Base-by-base conservation (phyloP, 1,140 invertebrate species). In the Cherax destructor region DNA sequence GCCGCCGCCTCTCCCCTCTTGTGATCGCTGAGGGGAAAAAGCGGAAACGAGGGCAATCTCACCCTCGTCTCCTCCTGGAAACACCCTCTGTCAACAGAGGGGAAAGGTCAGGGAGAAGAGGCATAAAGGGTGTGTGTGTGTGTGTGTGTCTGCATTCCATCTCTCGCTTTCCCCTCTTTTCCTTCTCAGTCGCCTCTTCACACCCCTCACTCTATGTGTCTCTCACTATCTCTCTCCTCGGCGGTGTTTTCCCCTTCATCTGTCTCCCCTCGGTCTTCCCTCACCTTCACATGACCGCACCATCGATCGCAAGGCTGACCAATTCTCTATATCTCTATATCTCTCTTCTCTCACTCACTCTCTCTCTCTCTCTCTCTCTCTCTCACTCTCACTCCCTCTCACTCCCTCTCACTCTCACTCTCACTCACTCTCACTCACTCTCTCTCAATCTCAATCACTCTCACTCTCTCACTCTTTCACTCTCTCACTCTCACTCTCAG, bases 11-110 rank as follows among this genome's bases (percentile, higher is more conserved):
- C 69, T 30, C 69, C 69, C 69, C 69, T 74, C 69, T 4, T 74
- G 69, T 74, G 69, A 74, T 74, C 5, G 69, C n/a, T 74, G 24
- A 74, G 69, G 69, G 69, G 69, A 74, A 74, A 10, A 21, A 74
- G n/a, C 6, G 24, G 69, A 5, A 18, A 74, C 69, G 69, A 74
- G 69, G 21, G 61, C 11, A 69, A 69, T n/a, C 61, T 69, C 11
- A 5, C 18, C 11, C 11, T 69, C 61, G 30, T 41, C 61, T 69
- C 61, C 18, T 69, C 11, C 61, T 69, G 21, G n/a, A 74, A 74
- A 9, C 7, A 74, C 21, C n/a, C 69, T 21, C n/a, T 30, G 18
- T 30, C 69, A 74, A 74, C 69, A 30, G 21, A 30, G 69, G 69
- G 69, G 69, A 74, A 30, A 74, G 18, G 69, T 74, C 6, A 74